These are phyloP conservation scores for Cryptoprocta ferox DNA, from an alignment of 2,797 vertebrate species.

Conservation along the genomic window DNA sequence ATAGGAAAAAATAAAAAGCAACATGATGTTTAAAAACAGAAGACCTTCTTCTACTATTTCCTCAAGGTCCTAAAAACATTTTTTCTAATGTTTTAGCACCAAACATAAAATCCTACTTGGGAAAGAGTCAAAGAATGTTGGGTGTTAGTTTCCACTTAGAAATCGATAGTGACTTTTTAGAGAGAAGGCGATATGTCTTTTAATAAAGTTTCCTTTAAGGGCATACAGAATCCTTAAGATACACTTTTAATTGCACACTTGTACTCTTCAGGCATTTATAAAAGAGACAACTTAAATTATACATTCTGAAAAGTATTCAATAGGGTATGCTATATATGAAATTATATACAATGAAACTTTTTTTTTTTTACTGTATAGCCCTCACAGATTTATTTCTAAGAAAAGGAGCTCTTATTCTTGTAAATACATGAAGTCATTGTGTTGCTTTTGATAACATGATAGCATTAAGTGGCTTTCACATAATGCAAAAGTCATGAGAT, in stretches of 20 bases:
- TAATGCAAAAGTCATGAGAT: not conserved
- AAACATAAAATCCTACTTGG: slow-evolving; percentile 4
- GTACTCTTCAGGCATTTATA: slow-evolving; percentile 13
- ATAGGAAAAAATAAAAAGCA: not conserved
- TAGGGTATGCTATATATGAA: not conserved
- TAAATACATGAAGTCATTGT: not conserved
- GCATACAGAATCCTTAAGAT: not conserved
- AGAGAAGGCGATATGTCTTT: not conserved
- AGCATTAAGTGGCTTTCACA: not conserved
- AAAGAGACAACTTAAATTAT: not conserved
- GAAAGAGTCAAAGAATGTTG: not conserved
- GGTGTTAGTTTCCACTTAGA: not conserved
- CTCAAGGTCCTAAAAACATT: not conserved
- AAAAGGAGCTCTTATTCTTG: not conserved
- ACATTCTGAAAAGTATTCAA: not conserved
- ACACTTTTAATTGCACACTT: not conserved
- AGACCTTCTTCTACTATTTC: not conserved
- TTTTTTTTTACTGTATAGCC: not conserved
- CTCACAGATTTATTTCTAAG: not conserved
- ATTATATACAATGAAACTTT: not conserved
- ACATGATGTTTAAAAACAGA: slow-evolving; percentile 26
- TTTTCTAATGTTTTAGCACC: not conserved
- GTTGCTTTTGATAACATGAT: not conserved
- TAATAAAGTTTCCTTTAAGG: slow-evolving; percentile 3
- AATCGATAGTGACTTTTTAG: not conserved